A percentile compares a stretch with the other conserved stretches of the same genome.
These are phyloP conservation scores for Cephus sareptanus DNA, from an alignment of 2,888 invertebrate genomes.

Conservation along the genomic window DNA sequence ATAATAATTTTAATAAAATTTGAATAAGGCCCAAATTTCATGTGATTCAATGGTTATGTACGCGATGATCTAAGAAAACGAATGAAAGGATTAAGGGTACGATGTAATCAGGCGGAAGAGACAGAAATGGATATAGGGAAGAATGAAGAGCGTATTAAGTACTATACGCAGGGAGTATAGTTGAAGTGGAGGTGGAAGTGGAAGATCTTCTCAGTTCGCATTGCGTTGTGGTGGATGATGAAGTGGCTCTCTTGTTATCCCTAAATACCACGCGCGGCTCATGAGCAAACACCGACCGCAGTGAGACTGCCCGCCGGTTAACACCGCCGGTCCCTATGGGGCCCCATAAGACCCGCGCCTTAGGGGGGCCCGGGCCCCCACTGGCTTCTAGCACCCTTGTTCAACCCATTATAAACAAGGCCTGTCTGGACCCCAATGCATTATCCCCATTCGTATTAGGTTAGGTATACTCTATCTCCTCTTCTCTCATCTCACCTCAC, in stretches of 20 bases:
- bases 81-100: neutral
- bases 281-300: slow-evolving; percentile 60
- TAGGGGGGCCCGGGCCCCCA: slow-evolving; percentile 60
- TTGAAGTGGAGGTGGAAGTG: neutral
- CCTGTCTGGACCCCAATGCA: slow-evolving; percentile 56
- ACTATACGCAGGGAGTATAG: neutral
- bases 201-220: slow-evolving; percentile 9
- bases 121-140: neutral
- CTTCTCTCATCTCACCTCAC: slow-evolving; percentile 21
- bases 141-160: neutral
- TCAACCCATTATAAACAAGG: slow-evolving; percentile 64
- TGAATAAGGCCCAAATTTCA: neutral
- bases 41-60: neutral
- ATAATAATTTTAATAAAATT: neutral
- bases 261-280: slow-evolving; percentile 63
- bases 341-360: slow-evolving; percentile 54
- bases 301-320: slow-evolving; percentile 58
- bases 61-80: neutral
- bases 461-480: slow-evolving; percentile 26
- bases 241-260: slow-evolving; percentile 64
- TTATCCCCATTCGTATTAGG: slow-evolving; percentile 51
- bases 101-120: neutral
- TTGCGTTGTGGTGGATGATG: slow-evolving; percentile 51
- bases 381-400: slow-evolving; percentile 65
- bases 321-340: slow-evolving; percentile 51